Evolutionary conservation across 2,113 vertebrate species (phyloP).

Genomic region (Camelus bactrianus): DNA sequence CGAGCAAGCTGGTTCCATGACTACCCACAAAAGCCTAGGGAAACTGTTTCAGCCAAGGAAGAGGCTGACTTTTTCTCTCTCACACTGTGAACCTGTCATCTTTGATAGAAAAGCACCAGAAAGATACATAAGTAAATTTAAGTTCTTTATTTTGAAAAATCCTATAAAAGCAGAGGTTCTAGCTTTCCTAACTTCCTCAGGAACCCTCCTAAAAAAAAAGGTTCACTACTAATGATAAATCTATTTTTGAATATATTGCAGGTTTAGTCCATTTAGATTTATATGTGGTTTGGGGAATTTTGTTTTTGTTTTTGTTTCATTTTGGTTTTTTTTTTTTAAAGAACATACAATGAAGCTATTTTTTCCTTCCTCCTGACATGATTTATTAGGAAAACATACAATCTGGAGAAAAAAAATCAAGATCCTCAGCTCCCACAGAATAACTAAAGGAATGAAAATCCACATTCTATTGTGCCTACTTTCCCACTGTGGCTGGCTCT

Average conservation of each 20-base stretch:
- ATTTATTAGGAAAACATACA: slow-evolving; percentile 25
- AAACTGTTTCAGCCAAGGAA: not conserved
- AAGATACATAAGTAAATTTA: not conserved
- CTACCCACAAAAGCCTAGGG: not conserved
- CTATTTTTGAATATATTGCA: not conserved
- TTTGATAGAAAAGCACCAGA: not conserved
- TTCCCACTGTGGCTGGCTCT: not conserved
- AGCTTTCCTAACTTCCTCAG: slow-evolving; percentile 30
- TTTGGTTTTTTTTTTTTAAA: not conserved
- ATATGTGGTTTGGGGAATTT: not conserved
- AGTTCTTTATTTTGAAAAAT: slow-evolving; percentile 42
- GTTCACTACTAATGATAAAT: slow-evolving; percentile 17
- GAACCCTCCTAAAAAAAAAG: not conserved
- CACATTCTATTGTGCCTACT: not conserved
- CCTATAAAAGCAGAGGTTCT: not conserved
- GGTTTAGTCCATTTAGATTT: slow-evolving; percentile 33
- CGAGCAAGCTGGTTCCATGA: not conserved
- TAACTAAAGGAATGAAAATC: slow-evolving; percentile 28
- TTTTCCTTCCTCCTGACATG: slow-evolving; percentile 12
- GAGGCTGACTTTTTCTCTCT: not conserved
- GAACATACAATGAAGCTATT: not conserved
- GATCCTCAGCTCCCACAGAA: not conserved
- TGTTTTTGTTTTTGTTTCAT: not conserved
- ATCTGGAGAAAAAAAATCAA: not conserved
- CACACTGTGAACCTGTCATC: not conserved